Conservation (phyloP, 2,888 invertebrate species). For the Caenorhabditis sp. region DNA sequence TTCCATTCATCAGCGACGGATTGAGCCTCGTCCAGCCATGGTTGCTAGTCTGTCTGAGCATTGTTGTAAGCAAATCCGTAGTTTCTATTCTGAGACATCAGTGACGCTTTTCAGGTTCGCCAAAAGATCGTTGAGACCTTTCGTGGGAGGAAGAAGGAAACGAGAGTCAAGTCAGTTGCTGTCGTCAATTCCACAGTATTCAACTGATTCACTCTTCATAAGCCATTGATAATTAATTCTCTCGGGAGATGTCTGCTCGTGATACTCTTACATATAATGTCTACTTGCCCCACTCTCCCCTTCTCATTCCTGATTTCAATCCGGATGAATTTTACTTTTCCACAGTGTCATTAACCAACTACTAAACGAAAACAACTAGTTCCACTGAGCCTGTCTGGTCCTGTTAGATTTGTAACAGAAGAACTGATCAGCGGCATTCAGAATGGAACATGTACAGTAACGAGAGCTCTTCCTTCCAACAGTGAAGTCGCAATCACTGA, state of each 20-base stretch:
- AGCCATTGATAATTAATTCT: neutral
- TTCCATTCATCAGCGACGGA: slow-evolving; percentile 31
- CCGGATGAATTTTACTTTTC: too few relatives aligned
- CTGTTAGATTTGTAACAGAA: too few relatives aligned
- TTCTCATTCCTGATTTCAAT: neutral
- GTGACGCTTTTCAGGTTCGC: slow-evolving; percentile 31
- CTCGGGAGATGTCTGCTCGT: neutral
- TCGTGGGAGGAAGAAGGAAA: neutral
- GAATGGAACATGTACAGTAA: too few relatives aligned
- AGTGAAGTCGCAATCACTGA: too few relatives aligned
- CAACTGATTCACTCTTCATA: neutral
- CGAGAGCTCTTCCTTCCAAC: too few relatives aligned
- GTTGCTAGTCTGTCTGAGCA: slow-evolving; percentile 30
- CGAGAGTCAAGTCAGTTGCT: neutral
- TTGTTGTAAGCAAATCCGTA: slow-evolving; percentile 7
- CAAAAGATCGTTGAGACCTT: slow-evolving; percentile 18
- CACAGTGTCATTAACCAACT: too few relatives aligned
- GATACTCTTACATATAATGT: neutral
- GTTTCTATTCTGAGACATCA: neutral
- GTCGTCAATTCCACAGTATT: neutral
- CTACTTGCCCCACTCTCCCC: neutral
- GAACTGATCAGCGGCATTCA: too few relatives aligned
- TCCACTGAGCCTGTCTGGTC: too few relatives aligned
- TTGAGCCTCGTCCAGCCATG: slow-evolving; percentile 42
- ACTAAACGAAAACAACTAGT: too few relatives aligned